Evolutionary conservation across 2,113 vertebrate genomes (phyloP).

Genomic region (Oreochromis spilurus): DNA sequence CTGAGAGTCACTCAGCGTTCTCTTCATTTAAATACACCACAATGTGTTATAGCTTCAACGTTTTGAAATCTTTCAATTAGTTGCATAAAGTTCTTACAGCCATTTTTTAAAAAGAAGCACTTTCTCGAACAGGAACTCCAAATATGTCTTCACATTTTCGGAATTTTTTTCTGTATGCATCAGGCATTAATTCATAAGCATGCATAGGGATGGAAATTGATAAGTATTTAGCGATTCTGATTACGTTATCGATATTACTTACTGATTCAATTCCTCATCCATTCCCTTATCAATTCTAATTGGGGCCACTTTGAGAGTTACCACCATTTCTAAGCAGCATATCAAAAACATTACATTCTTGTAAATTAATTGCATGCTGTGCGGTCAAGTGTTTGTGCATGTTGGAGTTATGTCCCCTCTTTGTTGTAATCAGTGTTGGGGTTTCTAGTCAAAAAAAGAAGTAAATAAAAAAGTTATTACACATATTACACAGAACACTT

Average conservation of each 20-base stretch:
- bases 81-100: neutral
- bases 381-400: no score
- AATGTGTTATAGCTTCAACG: no score
- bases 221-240: neutral
- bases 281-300: neutral
- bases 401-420: no score
- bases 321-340: neutral
- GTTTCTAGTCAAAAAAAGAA: no score
- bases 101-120: neutral
- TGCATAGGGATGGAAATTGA: neutral
- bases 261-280: neutral
- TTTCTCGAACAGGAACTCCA: neutral
- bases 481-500: no score
- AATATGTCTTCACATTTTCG: neutral
- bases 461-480: no score
- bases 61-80: neutral
- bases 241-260: neutral
- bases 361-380: no score
- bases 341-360: neutral
- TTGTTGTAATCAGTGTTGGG: no score
- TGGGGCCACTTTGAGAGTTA: neutral
- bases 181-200: neutral
- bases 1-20: neutral
- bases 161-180: neutral
- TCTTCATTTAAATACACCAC: neutral